A percentile compares a stretch with the other conserved stretches of the same genome.
These are phyloP conservation scores for Bicyclus anynana DNA, from an alignment of 1,140 invertebrate genomes.

Conservation along the genomic window DNA sequence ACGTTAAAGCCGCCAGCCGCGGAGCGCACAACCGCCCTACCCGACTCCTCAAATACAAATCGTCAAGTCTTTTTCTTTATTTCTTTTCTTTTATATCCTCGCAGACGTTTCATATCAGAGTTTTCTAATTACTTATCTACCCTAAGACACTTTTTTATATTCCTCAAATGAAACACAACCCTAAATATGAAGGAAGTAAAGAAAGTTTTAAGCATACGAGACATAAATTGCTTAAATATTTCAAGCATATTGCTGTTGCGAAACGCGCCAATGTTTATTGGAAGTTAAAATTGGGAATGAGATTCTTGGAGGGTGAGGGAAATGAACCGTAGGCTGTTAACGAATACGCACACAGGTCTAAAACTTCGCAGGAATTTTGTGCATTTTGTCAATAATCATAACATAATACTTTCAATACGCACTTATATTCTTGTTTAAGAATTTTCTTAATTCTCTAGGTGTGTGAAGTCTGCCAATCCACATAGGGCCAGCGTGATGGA, in stretches of 20 bases:
- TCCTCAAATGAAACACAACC: constrained; percentile 16
- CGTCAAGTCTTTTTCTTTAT: constrained; percentile 31
- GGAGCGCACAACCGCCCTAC: constrained; percentile 52
- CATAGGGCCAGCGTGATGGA: too few relatives aligned
- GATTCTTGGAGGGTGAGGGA: constrained; percentile 2
- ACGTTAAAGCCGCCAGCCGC: constrained; percentile 59
- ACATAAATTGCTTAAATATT: constrained; percentile 64
- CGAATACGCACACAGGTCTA: not conserved
- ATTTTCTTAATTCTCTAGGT: too few relatives aligned
- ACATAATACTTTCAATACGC: too few relatives aligned
- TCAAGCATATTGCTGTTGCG: constrained; percentile 51
- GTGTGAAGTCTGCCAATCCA: too few relatives aligned
- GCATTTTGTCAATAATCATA: too few relatives aligned
- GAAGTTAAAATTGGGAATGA: constrained; percentile 54
- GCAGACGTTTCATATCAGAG: constrained; percentile 33
- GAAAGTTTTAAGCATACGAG: constrained; percentile 20
- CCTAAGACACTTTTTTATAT: constrained; percentile 23
- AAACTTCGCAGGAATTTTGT: not conserved
- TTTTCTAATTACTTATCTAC: constrained; percentile 40
- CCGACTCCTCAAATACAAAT: constrained; percentile 33
- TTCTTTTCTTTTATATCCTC: constrained; percentile 30
- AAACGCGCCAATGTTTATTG: constrained; percentile 57
- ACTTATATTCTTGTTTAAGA: too few relatives aligned
- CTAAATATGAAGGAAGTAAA: constrained; percentile 1
- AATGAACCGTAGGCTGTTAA: not conserved